A percentile compares a stretch with the other conserved stretches of the same genome.
These are phyloP conservation scores for Pelosia muscerda DNA, from an alignment of 2,888 invertebrate genomes.

Conservation along the genomic window DNA sequence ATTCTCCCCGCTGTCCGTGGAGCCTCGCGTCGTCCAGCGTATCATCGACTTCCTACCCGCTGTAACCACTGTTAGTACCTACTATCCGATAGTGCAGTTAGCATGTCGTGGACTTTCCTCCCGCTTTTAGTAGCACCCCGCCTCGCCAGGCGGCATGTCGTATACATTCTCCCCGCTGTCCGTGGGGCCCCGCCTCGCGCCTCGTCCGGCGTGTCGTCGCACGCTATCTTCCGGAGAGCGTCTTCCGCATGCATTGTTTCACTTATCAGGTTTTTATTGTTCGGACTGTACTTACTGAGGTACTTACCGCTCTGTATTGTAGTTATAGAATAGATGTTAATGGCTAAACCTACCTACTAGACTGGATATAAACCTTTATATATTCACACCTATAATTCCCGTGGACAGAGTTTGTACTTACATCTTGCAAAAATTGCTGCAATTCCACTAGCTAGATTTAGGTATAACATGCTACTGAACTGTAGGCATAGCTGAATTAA, in stretches of 20 bases:
- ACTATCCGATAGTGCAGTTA: no score
- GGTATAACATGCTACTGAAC: no score
- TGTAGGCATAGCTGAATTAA: no score
- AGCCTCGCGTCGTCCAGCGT: conserved; percentile 2
- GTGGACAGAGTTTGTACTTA: no score
- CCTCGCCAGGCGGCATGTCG: neutral
- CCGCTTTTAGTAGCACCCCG: neutral
- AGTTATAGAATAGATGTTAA: no score
- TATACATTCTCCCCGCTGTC: neutral
- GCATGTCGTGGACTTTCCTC: neutral
- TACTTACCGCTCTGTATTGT: neutral
- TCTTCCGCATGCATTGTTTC: conserved; percentile 62
- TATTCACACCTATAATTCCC: no score
- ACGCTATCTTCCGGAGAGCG: conserved; percentile 63
- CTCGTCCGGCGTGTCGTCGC: conserved; percentile 23
- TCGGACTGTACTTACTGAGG: conserved; percentile 2
- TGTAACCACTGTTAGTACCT: no score
- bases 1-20: neutral
- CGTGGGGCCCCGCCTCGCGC: conserved; percentile 11
- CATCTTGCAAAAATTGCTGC: no score
- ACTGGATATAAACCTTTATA: no score
- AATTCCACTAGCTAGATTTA: no score
- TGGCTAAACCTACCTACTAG: no score
- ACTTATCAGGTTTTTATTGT: conserved; percentile 45
- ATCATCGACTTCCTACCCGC: no score